Base-by-base conservation (phyloP, 2,888 invertebrate genomes). In the Chironomus tentans region DNA sequence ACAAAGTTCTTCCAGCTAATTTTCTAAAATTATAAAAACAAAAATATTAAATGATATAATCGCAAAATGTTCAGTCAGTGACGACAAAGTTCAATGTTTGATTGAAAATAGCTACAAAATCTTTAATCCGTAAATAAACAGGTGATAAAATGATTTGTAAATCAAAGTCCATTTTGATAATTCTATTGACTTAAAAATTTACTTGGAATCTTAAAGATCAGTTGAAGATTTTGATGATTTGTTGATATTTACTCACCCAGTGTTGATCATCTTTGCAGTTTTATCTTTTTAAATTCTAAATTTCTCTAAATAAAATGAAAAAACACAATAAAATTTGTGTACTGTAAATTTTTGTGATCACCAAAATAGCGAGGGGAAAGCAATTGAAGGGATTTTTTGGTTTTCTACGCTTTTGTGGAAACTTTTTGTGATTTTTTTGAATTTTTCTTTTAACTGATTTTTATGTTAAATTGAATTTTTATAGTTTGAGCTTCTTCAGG, bases 1-100 rank as follows among this genome's bases (percentile, higher is more conserved):
- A 97, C 76, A 97, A 85, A 2, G 98, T 98, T 79, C 91, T 90
- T 2, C 97, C 97, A 78, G 94, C 94, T 78, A 89, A 82, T 83
- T 88, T 82, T 21, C 83, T 80, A 77, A 48, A 77, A 77, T 24
- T 10, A 38, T 18, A 56, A 56, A 56, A 7, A 18, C 2, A 56
- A n/a, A 18, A 18, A 5, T 18, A 18, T 2, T 15, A 56, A 56
- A 56, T 56, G 18, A 18, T 18, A 56, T 15, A 15, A 18, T 56
- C 56, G 5, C n/a, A 56, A 56, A 18, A 50, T 15, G 10, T 18
- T 0, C 18, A 18, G 15, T 3, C 4, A 18, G 4, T 56, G 2
- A 56, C 2, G 18, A 18, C 6, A 56, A 18, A 3, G 2, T 56
- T 56, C 18, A 18, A 50, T 15, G 7, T 18, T 56, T 2, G 50